Base-by-base conservation (phyloP, 2,797 vertebrate species). In the Rhyacichthys aspro region DNA sequence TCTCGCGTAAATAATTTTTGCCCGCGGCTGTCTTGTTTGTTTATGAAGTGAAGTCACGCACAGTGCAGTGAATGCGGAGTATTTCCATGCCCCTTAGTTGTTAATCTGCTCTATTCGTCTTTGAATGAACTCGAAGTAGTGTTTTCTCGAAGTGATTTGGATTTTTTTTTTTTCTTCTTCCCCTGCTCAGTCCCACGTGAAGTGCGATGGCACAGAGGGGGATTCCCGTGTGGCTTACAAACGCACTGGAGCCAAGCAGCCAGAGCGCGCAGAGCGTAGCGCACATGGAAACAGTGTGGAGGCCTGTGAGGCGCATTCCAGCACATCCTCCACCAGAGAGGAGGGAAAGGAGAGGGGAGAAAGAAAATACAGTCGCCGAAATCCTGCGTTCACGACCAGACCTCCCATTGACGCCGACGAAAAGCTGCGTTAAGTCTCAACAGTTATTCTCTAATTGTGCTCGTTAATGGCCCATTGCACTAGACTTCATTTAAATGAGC, bases 251-350 rank as follows among this genome's bases (percentile, higher is more conserved):
- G 91, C 88, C 23, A 90, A 90, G 90, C 90, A 90, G 90, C 88
- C 91, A 93, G 92, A 90, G 87, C 44, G 44, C 14, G 92, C 92
- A 33, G 63, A 75, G 73, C 49, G 57, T 86, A 78, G 86, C 88
- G 93, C 92, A 78, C 85, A 97, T 95, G 94, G 95, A 96, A 95
- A 95, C 94, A 94, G 91, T 92, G 93, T 91, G 94, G 91, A 65
- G 85, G 78, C 78, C 85, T 74, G 91, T 90, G 93, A 88, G 90
- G 92, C 78, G 91, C 94, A 96, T 95, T 96, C 95, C 95, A 93
- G 92, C 94, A 95, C 93, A 95, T 95, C 94, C 94, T 95, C 94
- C 94, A 93, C 91, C 91, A 91, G 92, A 90, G 72, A 49, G 72
- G 54, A 72, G 70, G 49, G 44, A 50, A 19, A 42, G n/a, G 41